These are phyloP conservation scores for Nasalis larvatus DNA, from an alignment of 2,113 vertebrate genomes.

Conservation along the genomic window DNA sequence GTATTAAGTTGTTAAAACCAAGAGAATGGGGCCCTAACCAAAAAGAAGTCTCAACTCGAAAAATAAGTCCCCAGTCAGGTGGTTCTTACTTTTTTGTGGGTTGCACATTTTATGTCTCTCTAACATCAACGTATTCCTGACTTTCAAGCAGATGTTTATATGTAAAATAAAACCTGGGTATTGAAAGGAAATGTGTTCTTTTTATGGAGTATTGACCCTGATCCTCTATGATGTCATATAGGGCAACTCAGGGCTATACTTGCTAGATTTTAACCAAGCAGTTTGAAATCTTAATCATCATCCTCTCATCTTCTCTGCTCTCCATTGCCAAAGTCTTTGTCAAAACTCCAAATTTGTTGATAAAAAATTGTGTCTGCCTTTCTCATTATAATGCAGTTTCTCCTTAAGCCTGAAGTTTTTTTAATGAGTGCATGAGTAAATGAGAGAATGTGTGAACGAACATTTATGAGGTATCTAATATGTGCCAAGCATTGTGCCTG, in stretches of 20 bases:
- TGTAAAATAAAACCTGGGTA: neutral
- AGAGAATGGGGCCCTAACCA: neutral
- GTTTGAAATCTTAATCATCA: neutral
- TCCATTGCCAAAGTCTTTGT: slow-evolving; percentile 62
- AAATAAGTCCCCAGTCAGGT: neutral
- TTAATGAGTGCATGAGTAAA: neutral
- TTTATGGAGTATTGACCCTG: neutral
- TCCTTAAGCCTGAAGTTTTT: neutral
- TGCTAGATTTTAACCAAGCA: neutral
- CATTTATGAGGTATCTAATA: neutral
- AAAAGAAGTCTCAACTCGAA: neutral
- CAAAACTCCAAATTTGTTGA: neutral
- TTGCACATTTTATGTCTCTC: neutral
- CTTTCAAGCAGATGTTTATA: neutral
- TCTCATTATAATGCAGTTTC: neutral
- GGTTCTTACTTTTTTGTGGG: neutral
- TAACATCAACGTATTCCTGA: neutral
- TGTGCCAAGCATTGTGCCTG: neutral
- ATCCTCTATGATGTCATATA: neutral
- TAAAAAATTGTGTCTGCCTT: slow-evolving; percentile 27
- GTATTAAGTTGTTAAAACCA: slow-evolving; percentile 50
- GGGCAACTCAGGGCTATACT: neutral
- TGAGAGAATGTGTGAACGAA: neutral
- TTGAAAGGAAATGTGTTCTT: neutral
- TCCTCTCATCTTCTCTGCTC: neutral